These are phyloP conservation scores for Pyrrhosoma nymphula DNA, from an alignment of 2,888 invertebrate genomes.

Conservation along the genomic window DNA sequence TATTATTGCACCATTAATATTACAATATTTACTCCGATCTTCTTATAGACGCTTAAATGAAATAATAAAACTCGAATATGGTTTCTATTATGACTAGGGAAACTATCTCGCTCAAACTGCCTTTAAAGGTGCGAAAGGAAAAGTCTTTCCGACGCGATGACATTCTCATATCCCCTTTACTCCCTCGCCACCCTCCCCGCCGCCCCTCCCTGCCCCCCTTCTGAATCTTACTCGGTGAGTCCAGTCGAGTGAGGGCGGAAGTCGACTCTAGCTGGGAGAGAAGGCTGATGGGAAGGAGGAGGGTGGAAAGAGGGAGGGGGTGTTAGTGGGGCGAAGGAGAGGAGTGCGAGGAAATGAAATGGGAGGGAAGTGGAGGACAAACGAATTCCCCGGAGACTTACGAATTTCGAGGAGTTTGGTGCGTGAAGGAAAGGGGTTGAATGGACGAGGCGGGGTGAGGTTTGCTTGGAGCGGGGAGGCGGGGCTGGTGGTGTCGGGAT, in stretches of 20 bases:
- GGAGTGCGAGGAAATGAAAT: neutral
- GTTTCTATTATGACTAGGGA: too few relatives aligned
- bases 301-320: neutral
- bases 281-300: neutral
- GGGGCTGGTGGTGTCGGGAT: too few relatives aligned
- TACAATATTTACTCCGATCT: too few relatives aligned
- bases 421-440: too few relatives aligned
- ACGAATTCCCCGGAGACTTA: neutral
- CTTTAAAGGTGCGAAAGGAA: too few relatives aligned
- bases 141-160: too few relatives aligned
- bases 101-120: too few relatives aligned
- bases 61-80: too few relatives aligned
- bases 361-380: neutral
- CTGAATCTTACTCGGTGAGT: neutral
- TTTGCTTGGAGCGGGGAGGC: too few relatives aligned
- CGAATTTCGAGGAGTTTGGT: neutral
- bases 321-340: neutral
- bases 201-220: neutral
- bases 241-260: conserved; percentile 5
- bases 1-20: too few relatives aligned
- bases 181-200: neutral
- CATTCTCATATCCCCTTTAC: neutral
- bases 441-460: too few relatives aligned
- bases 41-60: too few relatives aligned
- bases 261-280: neutral